phyloP scores from a whole-genome alignment of 1,140 invertebrate genomes.

The Drosophila prosaltans region DNA sequence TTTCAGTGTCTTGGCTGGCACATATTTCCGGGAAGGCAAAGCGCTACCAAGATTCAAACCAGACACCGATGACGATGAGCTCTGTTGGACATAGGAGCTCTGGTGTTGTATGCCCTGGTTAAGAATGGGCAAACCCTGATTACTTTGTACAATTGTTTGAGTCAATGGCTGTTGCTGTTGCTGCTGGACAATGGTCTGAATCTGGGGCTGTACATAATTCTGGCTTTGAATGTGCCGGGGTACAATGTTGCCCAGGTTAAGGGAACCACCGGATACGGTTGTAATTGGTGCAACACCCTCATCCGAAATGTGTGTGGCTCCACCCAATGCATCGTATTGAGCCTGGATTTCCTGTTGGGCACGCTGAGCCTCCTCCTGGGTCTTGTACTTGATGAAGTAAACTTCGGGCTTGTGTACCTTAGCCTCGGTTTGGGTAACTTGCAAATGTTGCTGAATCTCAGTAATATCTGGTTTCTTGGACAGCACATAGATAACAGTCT shows the following conservation, averaged over 20 bases:
- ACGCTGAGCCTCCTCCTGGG: conserved; percentile 85
- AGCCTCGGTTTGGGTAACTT: conserved; percentile 62
- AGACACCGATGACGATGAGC: conserved; percentile 30
- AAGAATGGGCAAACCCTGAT: conserved; percentile 16
- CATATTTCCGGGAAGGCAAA: conserved; percentile 52
- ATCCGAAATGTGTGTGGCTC: conserved; percentile 77
- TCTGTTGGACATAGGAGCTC: conserved; percentile 36
- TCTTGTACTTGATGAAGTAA: conserved; percentile 90
- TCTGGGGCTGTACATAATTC: conserved; percentile 30
- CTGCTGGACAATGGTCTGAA: conserved; percentile 42
- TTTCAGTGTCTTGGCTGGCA: conserved; percentile 66
- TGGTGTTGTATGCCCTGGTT: conserved; percentile 40
- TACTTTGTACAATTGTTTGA: conserved; percentile 27
- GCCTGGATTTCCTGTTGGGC: conserved; percentile 82
- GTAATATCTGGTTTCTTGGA: conserved; percentile 86
- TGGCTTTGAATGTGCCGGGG: conserved; percentile 40
- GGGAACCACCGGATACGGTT: conserved; percentile 65
- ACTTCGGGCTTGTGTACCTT: conserved; percentile 88
- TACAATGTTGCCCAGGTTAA: conserved; percentile 60
- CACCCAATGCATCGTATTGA: conserved; percentile 78
- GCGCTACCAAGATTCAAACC: conserved; percentile 31
- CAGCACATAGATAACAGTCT: conserved; percentile 93
- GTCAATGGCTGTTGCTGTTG: conserved; percentile 21
- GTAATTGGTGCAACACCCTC: conserved; percentile 76
- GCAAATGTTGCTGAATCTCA: conserved; percentile 75